Percentiles rank a stretch among this genome's conserved stretches.
Conservation (phyloP, 2,113 vertebrate species). For the Upupa epops region DNA sequence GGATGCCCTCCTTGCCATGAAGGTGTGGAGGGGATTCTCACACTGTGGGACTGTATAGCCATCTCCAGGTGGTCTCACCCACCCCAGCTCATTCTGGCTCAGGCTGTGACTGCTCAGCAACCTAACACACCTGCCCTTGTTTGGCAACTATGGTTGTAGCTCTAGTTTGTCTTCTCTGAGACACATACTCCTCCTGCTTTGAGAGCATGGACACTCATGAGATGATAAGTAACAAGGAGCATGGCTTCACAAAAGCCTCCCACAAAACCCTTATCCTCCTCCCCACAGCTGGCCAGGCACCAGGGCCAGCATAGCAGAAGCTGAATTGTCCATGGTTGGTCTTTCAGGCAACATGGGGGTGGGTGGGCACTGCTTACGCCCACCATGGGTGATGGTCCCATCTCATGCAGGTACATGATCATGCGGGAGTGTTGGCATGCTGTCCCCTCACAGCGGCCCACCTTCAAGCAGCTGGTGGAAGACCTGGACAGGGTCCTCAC, state of each 20-base stretch:
- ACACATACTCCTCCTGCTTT: neutral
- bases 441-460: conserved; percentile 91
- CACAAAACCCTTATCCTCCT: neutral
- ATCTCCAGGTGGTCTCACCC: neutral
- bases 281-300: rapidly evolving
- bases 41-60: rapidly evolving
- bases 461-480: conserved; percentile 97
- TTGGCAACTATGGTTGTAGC: rapidly evolving
- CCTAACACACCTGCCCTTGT: rapidly evolving
- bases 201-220: rapidly evolving
- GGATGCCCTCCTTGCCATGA: neutral
- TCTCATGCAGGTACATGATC: conserved; percentile 89
- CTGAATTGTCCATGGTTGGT: neutral
- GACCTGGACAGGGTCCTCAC: conserved; percentile 92
- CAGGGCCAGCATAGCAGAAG: neutral
- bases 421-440: conserved; percentile 99
- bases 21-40: neutral
- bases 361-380: neutral
- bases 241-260: neutral
- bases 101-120: neutral
- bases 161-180: neutral
- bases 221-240: neutral
- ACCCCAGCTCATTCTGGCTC: neutral
- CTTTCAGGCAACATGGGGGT: rapidly evolving
- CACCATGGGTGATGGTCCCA: rapidly evolving